Evolutionary conservation across 1,140 invertebrate species (phyloP), one percentile per base, ranked within the genome.

Genomic region (Brachionus paranguensis): DNA sequence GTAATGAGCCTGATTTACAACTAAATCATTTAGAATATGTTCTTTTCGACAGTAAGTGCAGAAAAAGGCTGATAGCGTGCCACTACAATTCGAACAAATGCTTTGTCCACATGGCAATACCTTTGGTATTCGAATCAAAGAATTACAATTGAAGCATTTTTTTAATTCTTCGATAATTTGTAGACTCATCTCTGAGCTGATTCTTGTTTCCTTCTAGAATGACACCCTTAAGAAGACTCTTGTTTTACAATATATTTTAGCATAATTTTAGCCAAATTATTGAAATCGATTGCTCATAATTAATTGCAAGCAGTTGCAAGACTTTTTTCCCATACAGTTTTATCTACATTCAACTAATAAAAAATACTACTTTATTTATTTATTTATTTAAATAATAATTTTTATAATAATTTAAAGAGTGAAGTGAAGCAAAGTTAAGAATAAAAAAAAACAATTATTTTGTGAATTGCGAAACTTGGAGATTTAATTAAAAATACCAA

Each of bases 341-440:
- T 60, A 60, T 60, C 53, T 60, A 60, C 53, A 60, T 60, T 60
- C 53, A 60, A 60, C n/a, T 60, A 60, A 60, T 60, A n/a, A 60
- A 60, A 60, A 60, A 60, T 8, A 53, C 14, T 53, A 14, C n/a
- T 53, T n/a, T 60, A 47, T 60, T 60, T 60, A 60, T 60, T 60
- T 60, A 60, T 47, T 47, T 47, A 55, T 55, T 60, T 60, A 24
- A 24, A 24, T 60, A 60, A 60, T 20, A 60, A 60, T 2, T 20
- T 53, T 53, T 27, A 60, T 60, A 60, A 60, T 60, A 60, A 60
- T 60, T 60, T 60, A 8, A 10, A 20, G 53, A 60, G 53, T 60
- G 53, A 60, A 60, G 7, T 60, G 53, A 60, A 60, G 1, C n/a
- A 60, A 60, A 60, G 7, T 60, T 7, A 24, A 60, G 20, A 60